Percentiles rank a stretch among this genome's conserved stretches.
Conservation (phyloP, 1,140 invertebrate species). For the Euschistus heros region DNA sequence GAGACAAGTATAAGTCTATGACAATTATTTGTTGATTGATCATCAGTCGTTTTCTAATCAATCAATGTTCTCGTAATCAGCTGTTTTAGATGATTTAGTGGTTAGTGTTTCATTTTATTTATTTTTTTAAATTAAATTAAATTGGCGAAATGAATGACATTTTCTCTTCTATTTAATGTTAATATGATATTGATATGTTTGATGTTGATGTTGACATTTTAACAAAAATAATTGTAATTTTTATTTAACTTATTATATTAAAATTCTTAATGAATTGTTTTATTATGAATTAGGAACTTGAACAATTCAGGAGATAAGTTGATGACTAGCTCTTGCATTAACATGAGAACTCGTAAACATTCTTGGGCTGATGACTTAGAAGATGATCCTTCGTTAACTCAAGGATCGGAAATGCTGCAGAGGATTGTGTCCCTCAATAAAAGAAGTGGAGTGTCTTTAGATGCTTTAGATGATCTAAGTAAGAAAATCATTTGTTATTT, state of each 20-base stretch:
- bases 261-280: conserved; percentile 30
- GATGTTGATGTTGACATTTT: too few species aligned
- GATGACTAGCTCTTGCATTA: conserved; percentile 44
- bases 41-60: too few species aligned
- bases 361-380: conserved; percentile 62
- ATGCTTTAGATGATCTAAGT: conserved; percentile 7
- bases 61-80: too few species aligned
- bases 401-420: conserved; percentile 55
- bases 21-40: too few species aligned
- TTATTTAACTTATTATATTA: background rate
- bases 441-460: conserved; percentile 44
- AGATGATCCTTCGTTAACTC: conserved; percentile 49
- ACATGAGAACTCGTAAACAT: conserved; percentile 48
- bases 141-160: too few species aligned
- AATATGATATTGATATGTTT: too few species aligned
- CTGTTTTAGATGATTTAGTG: too few species aligned
- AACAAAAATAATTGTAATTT: background rate
- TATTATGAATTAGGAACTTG: conserved; percentile 30
- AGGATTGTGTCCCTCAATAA: conserved; percentile 68
- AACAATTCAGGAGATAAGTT: conserved; percentile 39
- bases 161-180: too few species aligned
- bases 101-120: too few species aligned
- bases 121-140: too few species aligned
- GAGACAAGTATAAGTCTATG: too few species aligned
- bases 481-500: background rate